Evolutionary conservation across 2,888 invertebrate genomes (phyloP), one percentile per base, ranked within the genome.

Genomic region (Arge pagana): DNA sequence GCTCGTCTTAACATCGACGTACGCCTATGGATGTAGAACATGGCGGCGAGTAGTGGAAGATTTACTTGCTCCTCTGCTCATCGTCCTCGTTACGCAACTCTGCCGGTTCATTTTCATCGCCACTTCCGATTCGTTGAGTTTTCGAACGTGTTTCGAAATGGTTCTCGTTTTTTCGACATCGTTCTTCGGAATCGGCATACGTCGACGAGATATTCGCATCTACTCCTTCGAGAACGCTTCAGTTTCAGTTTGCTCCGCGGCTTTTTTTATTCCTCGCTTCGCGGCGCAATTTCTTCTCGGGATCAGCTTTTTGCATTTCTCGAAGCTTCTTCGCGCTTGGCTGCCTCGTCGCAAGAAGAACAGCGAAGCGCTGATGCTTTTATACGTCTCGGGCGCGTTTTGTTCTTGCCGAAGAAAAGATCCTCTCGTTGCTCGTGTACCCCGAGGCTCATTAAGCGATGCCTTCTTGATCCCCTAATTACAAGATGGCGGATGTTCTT

Each of bases 401-500:
- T 18, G 3, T 36, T 23, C 28, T 35, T 33, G 15, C 37, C 18
- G 42, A 31, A 45, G 40, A 43, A 19, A 35, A 30, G 21, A 42
- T 45, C 55, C 50, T 50, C 52, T 41, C 52, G 23, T 48, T 40
- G 33, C 28, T 42, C 33, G 48, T 55, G 54, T 63, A 53, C 61
- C 70, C 68, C 54, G 61, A 63, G 67, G 71, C 72, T 73, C 71
- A 71, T 73, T 71, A 71, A 71, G 70, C 70, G 63, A 68, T 70
- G 66, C 66, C 66, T 69, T 56, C 70, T 72, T 70, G 69, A 74
- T 71, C 67, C 66, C 60, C 67, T 73, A 74, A 74, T 74, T 72
- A 68, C 72, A 74, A 74, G 70, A 74, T 74, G 74, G 74, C 68
- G 69, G 66, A 39, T 56, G 66, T 66, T 70, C 58, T 60, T 67